These are phyloP conservation scores for Lucinisca nassula DNA, from an alignment of 2,888 invertebrate species.

Conservation along the genomic window DNA sequence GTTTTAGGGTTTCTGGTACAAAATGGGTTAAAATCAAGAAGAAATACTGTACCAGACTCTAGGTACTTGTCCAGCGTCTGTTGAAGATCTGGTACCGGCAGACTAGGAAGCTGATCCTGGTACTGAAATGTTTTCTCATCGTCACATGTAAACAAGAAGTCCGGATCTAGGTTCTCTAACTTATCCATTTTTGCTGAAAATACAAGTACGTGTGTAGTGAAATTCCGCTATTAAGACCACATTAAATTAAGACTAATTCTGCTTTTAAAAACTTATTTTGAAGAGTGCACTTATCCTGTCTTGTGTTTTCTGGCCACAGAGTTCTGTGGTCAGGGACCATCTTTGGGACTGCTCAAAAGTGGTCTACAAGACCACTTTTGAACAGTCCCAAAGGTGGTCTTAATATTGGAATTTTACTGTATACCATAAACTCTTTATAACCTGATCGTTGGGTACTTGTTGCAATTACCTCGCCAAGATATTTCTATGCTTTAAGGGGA, in stretches of 20 bases:
- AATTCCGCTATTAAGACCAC: background rate
- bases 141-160: conserved; percentile 70
- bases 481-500: too few relatives aligned
- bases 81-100: conserved; percentile 89
- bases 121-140: conserved; percentile 89
- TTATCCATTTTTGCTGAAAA: background rate
- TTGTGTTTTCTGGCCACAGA: background rate
- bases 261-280: background rate
- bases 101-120: conserved; percentile 89
- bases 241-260: background rate
- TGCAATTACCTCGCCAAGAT: too few relatives aligned
- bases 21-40: too few relatives aligned
- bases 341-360: background rate
- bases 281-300: background rate
- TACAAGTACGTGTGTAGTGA: background rate
- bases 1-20: too few relatives aligned
- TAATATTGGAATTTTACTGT: too few relatives aligned
- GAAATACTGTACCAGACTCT: conserved; percentile 89
- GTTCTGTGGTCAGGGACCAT: background rate
- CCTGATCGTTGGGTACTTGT: too few relatives aligned
- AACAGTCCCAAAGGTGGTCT: too few relatives aligned
- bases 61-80: conserved; percentile 90
- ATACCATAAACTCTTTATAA: too few relatives aligned
- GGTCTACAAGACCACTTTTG: background rate
- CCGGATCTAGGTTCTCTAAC: conserved; percentile 51